phyloP scores from a whole-genome alignment of 2,888 invertebrate species.

The Sarcophaga rosellei region DNA sequence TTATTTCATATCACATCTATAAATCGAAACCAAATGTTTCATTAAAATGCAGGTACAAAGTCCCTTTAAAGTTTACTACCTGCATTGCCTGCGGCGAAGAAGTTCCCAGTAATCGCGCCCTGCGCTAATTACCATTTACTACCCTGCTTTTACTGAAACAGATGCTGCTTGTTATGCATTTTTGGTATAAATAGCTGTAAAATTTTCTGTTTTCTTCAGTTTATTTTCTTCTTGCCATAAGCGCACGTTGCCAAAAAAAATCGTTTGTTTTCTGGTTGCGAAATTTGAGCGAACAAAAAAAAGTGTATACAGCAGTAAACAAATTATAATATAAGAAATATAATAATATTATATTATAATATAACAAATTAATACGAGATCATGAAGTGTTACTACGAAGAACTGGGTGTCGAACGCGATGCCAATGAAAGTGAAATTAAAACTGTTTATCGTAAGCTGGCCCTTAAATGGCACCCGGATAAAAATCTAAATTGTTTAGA shows the following conservation, averaged over 20 bases:
- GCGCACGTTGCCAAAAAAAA: conserved; percentile 9
- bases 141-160: neutral
- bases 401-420: conserved; percentile 90
- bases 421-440: conserved; percentile 93
- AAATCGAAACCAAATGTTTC: too few species aligned
- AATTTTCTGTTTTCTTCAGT: neutral
- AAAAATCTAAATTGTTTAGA: conserved; percentile 91
- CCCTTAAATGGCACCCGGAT: conserved; percentile 97
- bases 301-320: neutral
- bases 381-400: conserved; percentile 98
- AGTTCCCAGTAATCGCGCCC: too few species aligned
- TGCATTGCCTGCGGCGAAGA: too few species aligned
- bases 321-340: too few species aligned
- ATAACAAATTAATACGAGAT: conserved; percentile 21
- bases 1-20: too few species aligned
- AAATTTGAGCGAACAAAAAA: neutral
- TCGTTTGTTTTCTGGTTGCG: conserved; percentile 11
- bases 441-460: conserved; percentile 93
- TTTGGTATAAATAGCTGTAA: neutral
- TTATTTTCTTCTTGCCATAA: neutral
- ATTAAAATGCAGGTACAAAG: too few species aligned
- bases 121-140: neutral
- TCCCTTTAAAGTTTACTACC: too few species aligned
- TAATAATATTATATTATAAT: too few species aligned
- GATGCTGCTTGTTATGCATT: neutral